These are phyloP conservation scores for Yponomeuta sedellus DNA, from an alignment of 2,888 invertebrate genomes.

Conservation along the genomic window DNA sequence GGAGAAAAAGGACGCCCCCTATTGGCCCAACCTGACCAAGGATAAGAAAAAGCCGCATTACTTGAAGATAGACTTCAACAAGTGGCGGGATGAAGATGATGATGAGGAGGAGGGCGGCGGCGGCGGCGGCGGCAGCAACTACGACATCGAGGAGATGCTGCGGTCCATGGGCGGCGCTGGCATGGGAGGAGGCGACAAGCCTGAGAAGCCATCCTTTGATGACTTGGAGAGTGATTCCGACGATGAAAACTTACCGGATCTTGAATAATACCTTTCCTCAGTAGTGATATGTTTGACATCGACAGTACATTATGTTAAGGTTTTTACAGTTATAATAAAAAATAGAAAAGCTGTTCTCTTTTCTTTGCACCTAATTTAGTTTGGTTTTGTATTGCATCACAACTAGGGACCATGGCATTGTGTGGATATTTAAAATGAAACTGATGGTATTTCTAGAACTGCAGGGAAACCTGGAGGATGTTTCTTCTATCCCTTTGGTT, in stretches of 20 bases:
- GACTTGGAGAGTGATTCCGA: slow-evolving; percentile 87
- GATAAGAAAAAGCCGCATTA: slow-evolving; percentile 95
- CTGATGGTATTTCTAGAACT: too few species aligned
- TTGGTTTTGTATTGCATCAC: slow-evolving; percentile 9
- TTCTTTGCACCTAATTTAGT: slow-evolving; percentile 9
- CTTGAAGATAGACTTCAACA: slow-evolving; percentile 97
- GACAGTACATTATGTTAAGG: slow-evolving; percentile 65
- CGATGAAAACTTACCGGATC: slow-evolving; percentile 86
- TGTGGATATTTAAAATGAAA: too few species aligned
- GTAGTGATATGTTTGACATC: slow-evolving; percentile 47
- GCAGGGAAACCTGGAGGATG: too few species aligned
- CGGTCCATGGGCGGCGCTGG: slow-evolving; percentile 80
- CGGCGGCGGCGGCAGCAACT: slow-evolving; percentile 39
- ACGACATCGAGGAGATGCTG: slow-evolving; percentile 84
- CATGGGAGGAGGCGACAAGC: slow-evolving; percentile 54
- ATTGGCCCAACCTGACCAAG: slow-evolving; percentile 92
- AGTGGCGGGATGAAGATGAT: slow-evolving; percentile 98
- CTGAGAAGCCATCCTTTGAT: slow-evolving; percentile 83
- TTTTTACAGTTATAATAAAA: slow-evolving; percentile 74
- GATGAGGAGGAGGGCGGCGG: slow-evolving; percentile 84
- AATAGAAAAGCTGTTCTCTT: slow-evolving; percentile 27
- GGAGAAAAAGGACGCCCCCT: slow-evolving; percentile 83
- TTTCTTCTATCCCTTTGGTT: too few species aligned
- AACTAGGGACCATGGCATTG: not conserved
- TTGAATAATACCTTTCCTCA: slow-evolving; percentile 72